A percentile compares a stretch with the other conserved stretches of the same genome.
phyloP scores from a whole-genome alignment of 2,797 vertebrate species.

The Manis pentadactyla region DNA sequence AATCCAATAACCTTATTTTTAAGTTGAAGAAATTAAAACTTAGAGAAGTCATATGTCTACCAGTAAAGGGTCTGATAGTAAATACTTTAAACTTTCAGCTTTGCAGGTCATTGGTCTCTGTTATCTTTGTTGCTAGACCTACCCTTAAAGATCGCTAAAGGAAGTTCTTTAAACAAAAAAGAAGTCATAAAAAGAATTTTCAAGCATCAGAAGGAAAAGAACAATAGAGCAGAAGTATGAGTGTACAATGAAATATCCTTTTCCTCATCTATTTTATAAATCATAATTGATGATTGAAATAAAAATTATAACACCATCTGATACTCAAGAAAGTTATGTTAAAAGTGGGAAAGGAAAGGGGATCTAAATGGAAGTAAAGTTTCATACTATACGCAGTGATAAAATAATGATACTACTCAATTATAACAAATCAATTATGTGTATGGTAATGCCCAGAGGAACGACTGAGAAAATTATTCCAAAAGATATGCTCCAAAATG shows the following conservation, averaged over 20 bases:
- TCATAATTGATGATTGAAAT: conserved; percentile 17
- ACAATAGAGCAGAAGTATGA: background rate
- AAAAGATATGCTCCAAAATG: background rate
- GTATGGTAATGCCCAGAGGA: background rate
- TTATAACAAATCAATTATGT: background rate
- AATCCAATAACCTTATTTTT: background rate
- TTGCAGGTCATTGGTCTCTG: background rate
- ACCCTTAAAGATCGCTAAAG: background rate
- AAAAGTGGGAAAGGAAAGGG: background rate
- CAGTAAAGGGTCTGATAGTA: background rate
- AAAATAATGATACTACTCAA: background rate
- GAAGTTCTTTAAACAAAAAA: background rate
- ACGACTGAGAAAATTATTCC: background rate
- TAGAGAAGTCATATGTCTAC: background rate
- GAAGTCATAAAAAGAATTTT: background rate
- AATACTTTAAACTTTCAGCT: background rate
- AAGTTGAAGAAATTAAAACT: conserved; percentile 42
- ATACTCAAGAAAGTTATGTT: background rate
- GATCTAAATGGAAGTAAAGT: background rate
- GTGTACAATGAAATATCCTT: background rate
- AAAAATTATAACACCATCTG: background rate
- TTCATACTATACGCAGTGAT: background rate
- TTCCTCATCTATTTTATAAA: background rate
- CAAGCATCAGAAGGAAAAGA: background rate
- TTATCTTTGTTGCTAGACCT: background rate